Conservation (phyloP, 2,113 vertebrate genomes). For the Fukomys damarensis region DNA sequence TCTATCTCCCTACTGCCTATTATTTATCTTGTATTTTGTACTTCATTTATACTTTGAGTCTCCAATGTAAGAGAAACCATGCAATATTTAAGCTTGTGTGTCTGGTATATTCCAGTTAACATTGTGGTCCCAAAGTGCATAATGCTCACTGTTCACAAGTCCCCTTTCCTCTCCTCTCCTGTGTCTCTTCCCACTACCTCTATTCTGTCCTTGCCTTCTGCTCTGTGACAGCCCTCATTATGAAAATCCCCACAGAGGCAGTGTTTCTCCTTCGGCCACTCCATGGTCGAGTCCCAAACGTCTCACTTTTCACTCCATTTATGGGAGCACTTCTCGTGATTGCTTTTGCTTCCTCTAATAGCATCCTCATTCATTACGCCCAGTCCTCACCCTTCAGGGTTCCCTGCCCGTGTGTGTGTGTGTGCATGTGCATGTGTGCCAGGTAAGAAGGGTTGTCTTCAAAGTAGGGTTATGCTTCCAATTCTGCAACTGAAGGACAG, state of each 20-base stretch:
- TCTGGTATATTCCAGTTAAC: background rate
- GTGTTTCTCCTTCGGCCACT: too few relatives aligned
- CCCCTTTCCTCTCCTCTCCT: background rate
- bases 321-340: background rate
- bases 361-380: background rate
- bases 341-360: background rate
- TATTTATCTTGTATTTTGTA: background rate
- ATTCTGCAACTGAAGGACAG: background rate
- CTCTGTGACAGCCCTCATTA: background rate
- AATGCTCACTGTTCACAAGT: background rate
- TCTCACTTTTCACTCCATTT: background rate
- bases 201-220: fast-evolving
- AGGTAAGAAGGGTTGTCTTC: background rate
- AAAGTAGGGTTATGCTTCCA: background rate
- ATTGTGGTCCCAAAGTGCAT: background rate
- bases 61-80: background rate
- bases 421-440: background rate
- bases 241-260: too few relatives aligned
- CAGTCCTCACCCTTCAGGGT: background rate
- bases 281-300: background rate
- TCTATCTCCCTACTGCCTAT: background rate
- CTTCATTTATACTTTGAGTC: background rate
- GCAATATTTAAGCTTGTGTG: background rate
- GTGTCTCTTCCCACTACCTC: background rate
- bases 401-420: background rate